Evolutionary conservation across 2,797 vertebrate genomes (phyloP), one percentile per base, ranked within the genome.

Genomic region (Taenioides sp.): DNA sequence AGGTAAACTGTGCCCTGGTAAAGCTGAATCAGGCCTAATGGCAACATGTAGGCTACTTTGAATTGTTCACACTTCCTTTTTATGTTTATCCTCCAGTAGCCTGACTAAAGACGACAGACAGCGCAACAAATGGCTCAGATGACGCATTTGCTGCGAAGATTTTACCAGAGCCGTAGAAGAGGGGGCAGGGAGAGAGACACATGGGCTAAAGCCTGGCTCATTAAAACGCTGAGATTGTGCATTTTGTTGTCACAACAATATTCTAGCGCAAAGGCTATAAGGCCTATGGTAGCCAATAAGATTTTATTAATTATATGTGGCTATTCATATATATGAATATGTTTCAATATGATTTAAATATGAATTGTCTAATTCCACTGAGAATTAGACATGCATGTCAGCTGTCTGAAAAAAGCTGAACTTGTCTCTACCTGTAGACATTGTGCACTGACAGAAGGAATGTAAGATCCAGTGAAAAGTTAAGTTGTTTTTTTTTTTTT

Each of bases 121-220:
- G 75, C 76, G 70, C 71, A 73, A 75, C 79, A 75, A 74, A 80
- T 47, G 68, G 18, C 77, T 58, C 68, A 37, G 62, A 80, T 88
- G 87, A 90, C 87, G 82, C 71, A 73, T 69, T 40, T 55, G 47
- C 20, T 43, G 63, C 34, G 22, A 28, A 31, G 65, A 18, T 54
- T 28, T 66, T 16, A 61, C 60, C 70, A 65, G 65, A 28, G 54
- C 49, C 34, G 68, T 57, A 65, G 62, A 66, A 65, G 76, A 84
- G 88, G 88, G 88, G 87, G 85, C 79, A 82, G 89, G 89, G 68
- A 80, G 78, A 85, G 71, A 84, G 82, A 84, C 84, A 81, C 81
- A 78, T 69, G 31, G 9, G 22, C 61, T 34, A 73, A 22, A 49
- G 43, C 43, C 25, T 20, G 31, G 66, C 34, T 75, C 73, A 71